These are phyloP conservation scores for Crypturellus undulatus DNA, from an alignment of 2,113 vertebrate genomes.

Conservation along the genomic window DNA sequence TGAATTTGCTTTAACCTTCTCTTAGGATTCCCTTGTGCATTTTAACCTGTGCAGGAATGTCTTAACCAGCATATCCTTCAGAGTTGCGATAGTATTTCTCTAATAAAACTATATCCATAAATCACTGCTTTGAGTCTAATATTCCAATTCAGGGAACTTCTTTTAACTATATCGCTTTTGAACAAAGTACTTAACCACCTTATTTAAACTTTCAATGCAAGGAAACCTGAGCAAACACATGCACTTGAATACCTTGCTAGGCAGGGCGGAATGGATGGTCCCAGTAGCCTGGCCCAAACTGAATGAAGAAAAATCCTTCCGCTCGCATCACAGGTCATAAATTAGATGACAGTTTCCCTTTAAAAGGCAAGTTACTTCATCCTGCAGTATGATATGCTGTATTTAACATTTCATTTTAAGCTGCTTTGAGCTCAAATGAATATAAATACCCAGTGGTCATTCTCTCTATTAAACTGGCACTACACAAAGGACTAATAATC, in stretches of 20 bases:
- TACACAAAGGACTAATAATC: slow-evolving; percentile 66
- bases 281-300: neutral
- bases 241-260: neutral
- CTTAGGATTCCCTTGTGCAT: neutral
- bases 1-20: neutral
- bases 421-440: slow-evolving; percentile 39
- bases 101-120: neutral
- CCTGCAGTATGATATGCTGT: neutral
- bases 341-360: neutral
- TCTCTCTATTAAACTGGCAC: slow-evolving; percentile 68
- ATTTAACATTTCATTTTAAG: slow-evolving; percentile 51
- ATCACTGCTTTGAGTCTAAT: neutral
- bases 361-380: neutral
- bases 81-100: neutral
- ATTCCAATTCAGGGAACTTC: neutral
- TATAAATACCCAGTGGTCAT: slow-evolving; percentile 63
- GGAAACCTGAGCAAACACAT: neutral
- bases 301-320: neutral
- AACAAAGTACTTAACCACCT: neutral
- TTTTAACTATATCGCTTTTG: neutral
- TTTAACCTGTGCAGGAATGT: neutral
- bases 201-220: neutral
- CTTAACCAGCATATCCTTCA: neutral
- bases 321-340: neutral
- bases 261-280: neutral